Conservation (phyloP, 2,888 invertebrate species). For the Notodonta dromedarius region DNA sequence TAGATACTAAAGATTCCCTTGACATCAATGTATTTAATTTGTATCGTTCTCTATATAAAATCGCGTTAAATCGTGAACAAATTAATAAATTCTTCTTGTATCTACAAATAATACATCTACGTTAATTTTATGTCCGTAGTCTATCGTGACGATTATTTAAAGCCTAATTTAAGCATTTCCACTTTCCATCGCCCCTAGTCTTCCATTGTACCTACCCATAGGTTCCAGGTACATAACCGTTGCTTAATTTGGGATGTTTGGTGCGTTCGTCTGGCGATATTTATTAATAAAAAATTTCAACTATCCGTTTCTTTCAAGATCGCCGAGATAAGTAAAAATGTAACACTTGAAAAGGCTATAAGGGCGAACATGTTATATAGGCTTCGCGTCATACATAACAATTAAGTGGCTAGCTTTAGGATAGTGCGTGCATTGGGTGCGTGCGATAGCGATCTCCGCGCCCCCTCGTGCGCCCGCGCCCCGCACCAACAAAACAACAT, state of each 20-base stretch:
- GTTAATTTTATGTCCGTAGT: too few relatives aligned
- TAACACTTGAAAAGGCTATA: not conserved
- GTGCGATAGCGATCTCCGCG: conserved; percentile 82
- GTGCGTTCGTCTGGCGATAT: too few relatives aligned
- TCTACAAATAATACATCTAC: too few relatives aligned
- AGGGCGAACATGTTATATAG: conserved; percentile 49
- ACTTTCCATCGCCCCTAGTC: too few relatives aligned
- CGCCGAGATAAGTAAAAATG: conserved; percentile 11
- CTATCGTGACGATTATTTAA: too few relatives aligned
- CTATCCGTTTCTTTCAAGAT: conserved; percentile 37
- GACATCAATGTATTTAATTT: not conserved
- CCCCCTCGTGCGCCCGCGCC: conserved; percentile 55
- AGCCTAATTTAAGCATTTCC: too few relatives aligned
- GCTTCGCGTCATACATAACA: conserved; percentile 72
- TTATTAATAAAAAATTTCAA: conserved; percentile 31
- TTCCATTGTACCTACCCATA: too few relatives aligned
- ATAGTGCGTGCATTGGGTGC: conserved; percentile 83
- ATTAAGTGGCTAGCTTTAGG: conserved; percentile 80
- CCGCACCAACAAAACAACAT: conserved; percentile 76
- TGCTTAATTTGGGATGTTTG: too few relatives aligned
- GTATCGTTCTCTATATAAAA: too few relatives aligned
- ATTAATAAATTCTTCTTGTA: too few relatives aligned
- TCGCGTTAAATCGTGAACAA: too few relatives aligned
- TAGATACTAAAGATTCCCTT: conserved; percentile 4
- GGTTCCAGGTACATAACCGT: too few relatives aligned